Evolutionary conservation across 2,113 vertebrate species (phyloP).

Genomic region (Heteronetta atricapilla): DNA sequence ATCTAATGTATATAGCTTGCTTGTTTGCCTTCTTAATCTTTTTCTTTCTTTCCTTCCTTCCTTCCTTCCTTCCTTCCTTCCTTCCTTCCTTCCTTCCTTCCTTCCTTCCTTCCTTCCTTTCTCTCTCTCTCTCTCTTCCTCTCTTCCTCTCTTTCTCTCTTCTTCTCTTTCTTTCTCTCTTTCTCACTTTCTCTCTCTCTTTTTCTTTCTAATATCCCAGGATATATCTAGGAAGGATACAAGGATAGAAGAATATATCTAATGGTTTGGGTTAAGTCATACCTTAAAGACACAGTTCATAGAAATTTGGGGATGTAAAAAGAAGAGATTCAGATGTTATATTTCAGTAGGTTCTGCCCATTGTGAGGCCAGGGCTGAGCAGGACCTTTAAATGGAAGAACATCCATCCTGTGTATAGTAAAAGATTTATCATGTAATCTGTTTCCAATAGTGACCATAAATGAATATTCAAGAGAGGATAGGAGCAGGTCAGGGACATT

Average conservation of each 20-base stretch:
- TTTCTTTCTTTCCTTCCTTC: background rate
- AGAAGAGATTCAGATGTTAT: background rate
- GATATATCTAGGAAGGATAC: background rate
- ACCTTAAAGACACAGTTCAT: background rate
- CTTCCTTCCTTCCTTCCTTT: background rate
- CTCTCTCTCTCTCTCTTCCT: background rate
- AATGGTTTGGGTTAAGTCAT: background rate
- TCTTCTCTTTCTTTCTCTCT: no score
- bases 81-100: no score
- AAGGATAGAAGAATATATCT: background rate
- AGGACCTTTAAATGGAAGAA: background rate
- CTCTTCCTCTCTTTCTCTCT: no score
- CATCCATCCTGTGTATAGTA: background rate
- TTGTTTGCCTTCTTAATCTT: background rate
- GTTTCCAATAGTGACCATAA: background rate
- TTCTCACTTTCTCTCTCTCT: background rate
- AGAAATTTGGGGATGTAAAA: background rate
- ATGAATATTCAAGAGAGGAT: background rate
- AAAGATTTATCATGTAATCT: background rate
- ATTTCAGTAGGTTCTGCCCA: background rate
- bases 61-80: background rate
- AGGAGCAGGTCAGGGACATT: background rate
- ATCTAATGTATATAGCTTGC: background rate
- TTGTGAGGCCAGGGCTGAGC: background rate
- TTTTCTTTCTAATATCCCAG: background rate